Evolutionary conservation across 2,888 invertebrate genomes (phyloP).

Genomic region (Pollenia griseotomentosa): DNA sequence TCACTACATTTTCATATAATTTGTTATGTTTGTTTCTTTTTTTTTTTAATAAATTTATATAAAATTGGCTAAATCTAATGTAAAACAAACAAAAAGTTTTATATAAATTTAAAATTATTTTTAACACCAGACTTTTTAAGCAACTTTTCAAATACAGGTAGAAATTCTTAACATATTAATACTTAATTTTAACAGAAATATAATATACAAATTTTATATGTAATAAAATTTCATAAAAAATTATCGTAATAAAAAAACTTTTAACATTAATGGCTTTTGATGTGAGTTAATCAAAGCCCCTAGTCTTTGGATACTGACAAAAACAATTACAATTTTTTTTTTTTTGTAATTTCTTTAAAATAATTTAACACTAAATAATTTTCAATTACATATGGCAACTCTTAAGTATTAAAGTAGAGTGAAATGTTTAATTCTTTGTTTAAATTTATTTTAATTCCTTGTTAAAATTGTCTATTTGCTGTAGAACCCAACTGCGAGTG

Average conservation of each 20-base stretch:
- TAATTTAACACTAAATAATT: conserved; percentile 49
- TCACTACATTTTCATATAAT: conserved; percentile 18
- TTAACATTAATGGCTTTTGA: conserved; percentile 68
- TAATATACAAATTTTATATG: conserved; percentile 50
- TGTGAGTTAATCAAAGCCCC: conserved; percentile 57
- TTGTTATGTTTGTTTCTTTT: conserved; percentile 16
- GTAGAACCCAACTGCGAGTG: conserved; percentile 83
- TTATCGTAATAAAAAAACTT: conserved; percentile 39
- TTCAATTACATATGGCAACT: conserved; percentile 65
- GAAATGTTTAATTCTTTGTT: conserved; percentile 9
- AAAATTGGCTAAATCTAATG: conserved; percentile 63
- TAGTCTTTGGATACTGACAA: conserved; percentile 69
- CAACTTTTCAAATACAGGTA: conserved; percentile 34
- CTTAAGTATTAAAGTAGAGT: conserved; percentile 35
- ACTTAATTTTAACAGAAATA: conserved; percentile 47
- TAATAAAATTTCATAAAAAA: conserved; percentile 28
- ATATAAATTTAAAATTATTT: conserved; percentile 13
- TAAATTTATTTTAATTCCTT: conserved; percentile 72
- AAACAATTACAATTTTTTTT: conserved; percentile 44
- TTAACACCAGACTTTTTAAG: conserved; percentile 45
- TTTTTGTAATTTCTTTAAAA: conserved; percentile 6
- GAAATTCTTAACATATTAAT: conserved; percentile 49
- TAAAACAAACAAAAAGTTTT: conserved; percentile 53
- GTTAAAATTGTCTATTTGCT: conserved; percentile 84
- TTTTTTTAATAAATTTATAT: conserved; percentile 33